Evolutionary conservation across 2,113 vertebrate genomes (phyloP).

Genomic region (Pygathrix nemaeus): DNA sequence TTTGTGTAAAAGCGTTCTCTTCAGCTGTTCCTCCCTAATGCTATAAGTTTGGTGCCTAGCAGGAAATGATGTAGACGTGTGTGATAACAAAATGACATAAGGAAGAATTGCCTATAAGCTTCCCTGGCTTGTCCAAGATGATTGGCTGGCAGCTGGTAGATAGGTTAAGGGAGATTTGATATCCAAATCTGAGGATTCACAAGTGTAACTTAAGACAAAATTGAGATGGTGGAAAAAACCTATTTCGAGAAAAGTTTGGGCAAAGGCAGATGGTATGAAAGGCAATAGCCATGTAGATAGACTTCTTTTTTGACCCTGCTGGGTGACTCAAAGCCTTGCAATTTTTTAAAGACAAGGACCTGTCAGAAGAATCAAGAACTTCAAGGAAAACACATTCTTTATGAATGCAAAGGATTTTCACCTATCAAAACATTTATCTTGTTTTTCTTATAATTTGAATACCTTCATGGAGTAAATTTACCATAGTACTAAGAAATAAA

Average conservation of each 20-base stretch:
- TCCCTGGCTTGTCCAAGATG: neutral
- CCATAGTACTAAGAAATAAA: constrained; percentile 20
- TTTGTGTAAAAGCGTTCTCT: constrained; percentile 62
- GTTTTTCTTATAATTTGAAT: constrained; percentile 38
- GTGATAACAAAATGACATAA: constrained; percentile 1
- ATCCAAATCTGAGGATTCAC: neutral
- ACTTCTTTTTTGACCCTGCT: constrained; percentile 10
- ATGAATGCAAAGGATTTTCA: constrained; percentile 18
- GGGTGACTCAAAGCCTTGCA: neutral
- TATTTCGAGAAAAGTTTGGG: constrained; percentile 33
- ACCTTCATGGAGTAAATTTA: constrained; percentile 39
- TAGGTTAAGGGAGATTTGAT: neutral
- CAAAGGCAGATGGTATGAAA: constrained; percentile 32
- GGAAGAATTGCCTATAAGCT: constrained; percentile 24
- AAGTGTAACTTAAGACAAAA: constrained; percentile 10
- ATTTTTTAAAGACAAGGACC: constrained; percentile 13
- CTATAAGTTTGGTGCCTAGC: constrained; percentile 65
- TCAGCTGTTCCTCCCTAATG: constrained; percentile 37
- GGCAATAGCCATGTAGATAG: constrained; percentile 23
- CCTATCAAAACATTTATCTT: constrained; percentile 33
- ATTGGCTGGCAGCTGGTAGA: neutral
- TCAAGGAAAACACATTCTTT: constrained; percentile 30
- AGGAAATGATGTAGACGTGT: constrained; percentile 37
- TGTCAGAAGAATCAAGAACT: neutral
- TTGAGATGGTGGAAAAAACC: neutral